Evolutionary conservation across 1,140 invertebrate genomes (phyloP).

Genomic region (Ips nitidus): DNA sequence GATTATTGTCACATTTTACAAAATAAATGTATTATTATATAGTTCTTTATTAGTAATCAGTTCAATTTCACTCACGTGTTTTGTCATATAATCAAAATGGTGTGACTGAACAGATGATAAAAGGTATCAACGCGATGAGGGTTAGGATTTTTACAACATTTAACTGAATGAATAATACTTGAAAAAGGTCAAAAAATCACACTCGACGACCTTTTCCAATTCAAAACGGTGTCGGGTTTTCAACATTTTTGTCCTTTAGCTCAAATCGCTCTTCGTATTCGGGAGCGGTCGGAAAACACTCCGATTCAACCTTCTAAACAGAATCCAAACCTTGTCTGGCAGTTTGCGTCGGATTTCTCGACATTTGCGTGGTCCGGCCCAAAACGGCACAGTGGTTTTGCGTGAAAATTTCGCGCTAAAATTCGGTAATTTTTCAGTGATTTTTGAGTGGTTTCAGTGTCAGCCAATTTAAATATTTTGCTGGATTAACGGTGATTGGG

Average conservation of each 20-base stretch:
- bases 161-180: not conserved
- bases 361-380: slow-evolving; percentile 17
- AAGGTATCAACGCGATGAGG: too few species aligned
- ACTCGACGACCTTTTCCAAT: not conserved
- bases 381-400: slow-evolving; percentile 10
- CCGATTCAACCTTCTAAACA: slow-evolving; percentile 22
- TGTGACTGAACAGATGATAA: too few species aligned
- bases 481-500: not conserved
- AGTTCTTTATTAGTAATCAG: too few species aligned
- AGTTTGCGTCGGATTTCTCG: slow-evolving; percentile 20
- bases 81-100: too few species aligned
- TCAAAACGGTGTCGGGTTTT: slow-evolving; percentile 17
- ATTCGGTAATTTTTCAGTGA: not conserved
- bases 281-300: slow-evolving; percentile 12
- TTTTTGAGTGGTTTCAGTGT: slow-evolving; percentile 3
- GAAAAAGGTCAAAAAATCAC: not conserved
- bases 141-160: too few species aligned
- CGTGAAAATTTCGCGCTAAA: slow-evolving; percentile 6
- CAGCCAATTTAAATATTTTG: not conserved
- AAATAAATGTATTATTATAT: too few species aligned
- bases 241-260: slow-evolving; percentile 27
- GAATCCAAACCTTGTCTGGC: slow-evolving; percentile 11
- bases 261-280: slow-evolving; percentile 16
- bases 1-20: too few species aligned
- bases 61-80: too few species aligned